Conservation (phyloP, 2,797 vertebrate genomes). For the Karalla daura region DNA sequence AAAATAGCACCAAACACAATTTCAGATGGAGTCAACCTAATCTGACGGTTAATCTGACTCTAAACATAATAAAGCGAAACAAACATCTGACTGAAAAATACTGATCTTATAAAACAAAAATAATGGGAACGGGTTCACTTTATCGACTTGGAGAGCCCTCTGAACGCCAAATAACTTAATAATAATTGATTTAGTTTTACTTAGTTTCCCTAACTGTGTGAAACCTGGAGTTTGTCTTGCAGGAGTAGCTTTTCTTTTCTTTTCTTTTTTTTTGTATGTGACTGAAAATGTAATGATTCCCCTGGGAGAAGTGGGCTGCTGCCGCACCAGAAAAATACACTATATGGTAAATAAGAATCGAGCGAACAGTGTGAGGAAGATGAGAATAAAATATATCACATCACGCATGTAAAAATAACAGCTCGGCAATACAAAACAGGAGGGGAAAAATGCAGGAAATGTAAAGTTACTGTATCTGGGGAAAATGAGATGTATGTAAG, state of each 20-base stretch:
- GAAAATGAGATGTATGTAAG: background rate
- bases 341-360: constrained; percentile 5
- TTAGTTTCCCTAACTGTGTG: background rate
- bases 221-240: background rate
- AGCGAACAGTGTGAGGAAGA: background rate
- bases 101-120: background rate
- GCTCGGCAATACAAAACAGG: background rate
- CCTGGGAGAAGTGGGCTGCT: constrained; percentile 11
- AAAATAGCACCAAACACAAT: background rate
- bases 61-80: constrained; percentile 8
- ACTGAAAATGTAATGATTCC: constrained; percentile 25
- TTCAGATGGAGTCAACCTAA: background rate
- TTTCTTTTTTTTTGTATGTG: too few species aligned
- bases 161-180: background rate
- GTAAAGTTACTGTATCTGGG: background rate
- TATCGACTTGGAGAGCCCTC: background rate
- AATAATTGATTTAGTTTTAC: too few species aligned
- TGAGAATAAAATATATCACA: constrained; percentile 27
- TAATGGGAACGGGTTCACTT: background rate
- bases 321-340: constrained; percentile 19
- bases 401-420: constrained; percentile 7
- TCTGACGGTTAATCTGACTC: constrained; percentile 14
- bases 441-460: background rate
- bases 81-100: background rate
- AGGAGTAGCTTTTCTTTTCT: background rate